These are phyloP conservation scores for Euplexia lucipara DNA, from an alignment of 2,888 invertebrate species.

Conservation along the genomic window DNA sequence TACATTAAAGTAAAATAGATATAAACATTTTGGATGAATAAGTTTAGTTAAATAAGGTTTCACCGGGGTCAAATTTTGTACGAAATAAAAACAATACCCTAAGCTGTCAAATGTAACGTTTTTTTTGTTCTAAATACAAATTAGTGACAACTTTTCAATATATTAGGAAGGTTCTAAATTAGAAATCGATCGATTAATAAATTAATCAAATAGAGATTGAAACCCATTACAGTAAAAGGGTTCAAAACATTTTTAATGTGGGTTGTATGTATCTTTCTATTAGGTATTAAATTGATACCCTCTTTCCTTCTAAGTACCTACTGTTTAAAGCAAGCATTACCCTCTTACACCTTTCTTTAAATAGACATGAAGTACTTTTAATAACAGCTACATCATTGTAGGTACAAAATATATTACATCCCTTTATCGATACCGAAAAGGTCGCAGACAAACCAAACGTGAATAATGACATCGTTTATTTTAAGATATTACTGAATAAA, in stretches of 20 bases:
- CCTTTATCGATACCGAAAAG: constrained; percentile 9
- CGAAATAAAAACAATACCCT: no score
- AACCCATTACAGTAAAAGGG: constrained; percentile 19
- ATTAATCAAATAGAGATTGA: constrained; percentile 15
- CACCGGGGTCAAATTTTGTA: no score
- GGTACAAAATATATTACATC: not conserved
- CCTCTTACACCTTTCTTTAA: not conserved
- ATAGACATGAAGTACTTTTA: constrained; percentile 7
- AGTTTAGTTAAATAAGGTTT: no score
- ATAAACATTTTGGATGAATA: no score
- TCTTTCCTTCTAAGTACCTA: not conserved
- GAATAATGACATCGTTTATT: constrained; percentile 13
- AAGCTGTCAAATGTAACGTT: no score
- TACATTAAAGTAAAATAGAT: no score
- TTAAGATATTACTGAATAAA: constrained; percentile 8
- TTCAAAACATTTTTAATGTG: not conserved
- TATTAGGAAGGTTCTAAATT: not conserved
- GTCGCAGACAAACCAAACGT: constrained; percentile 14
- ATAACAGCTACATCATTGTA: constrained; percentile 24
- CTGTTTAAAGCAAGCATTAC: constrained; percentile 2
- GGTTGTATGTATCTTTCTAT: not conserved
- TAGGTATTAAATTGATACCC: constrained; percentile 13
- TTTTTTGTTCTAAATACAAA: no score
- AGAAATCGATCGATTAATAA: not conserved
- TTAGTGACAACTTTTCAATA: no score